phyloP scores from a whole-genome alignment of 2,113 vertebrate genomes.

The Struthio camelus region DNA sequence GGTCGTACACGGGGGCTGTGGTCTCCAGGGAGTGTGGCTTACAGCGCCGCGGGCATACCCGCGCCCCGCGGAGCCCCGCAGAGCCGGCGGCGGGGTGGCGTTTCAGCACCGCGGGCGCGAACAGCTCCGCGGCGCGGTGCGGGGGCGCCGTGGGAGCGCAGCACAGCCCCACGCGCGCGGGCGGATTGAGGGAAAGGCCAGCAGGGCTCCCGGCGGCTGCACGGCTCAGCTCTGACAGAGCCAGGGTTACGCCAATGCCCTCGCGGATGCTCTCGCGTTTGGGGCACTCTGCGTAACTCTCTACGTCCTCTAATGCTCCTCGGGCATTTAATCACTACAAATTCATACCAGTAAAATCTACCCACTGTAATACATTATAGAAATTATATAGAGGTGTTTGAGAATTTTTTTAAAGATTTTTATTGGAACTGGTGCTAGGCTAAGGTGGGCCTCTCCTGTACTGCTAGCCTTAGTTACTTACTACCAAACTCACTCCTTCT shows the following conservation, averaged over 20 bases:
- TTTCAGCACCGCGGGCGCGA: background rate
- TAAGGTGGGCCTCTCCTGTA: background rate
- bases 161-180: background rate
- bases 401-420: background rate
- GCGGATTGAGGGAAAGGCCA: background rate
- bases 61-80: no score
- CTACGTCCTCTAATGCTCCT: background rate
- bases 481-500: background rate
- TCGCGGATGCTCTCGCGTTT: background rate
- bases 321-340: background rate
- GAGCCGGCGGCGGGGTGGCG: fast-evolving
- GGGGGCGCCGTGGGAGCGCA: no score
- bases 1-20: fast-evolving
- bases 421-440: background rate
- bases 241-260: fast-evolving
- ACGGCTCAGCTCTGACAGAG: background rate
- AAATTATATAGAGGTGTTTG: background rate
- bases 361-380: background rate
- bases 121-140: background rate
- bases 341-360: background rate
- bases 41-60: no score
- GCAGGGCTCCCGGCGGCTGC: background rate
- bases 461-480: background rate
- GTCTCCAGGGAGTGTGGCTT: no score
- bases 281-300: background rate